These are phyloP conservation scores for Procambarus virginalis DNA, from an alignment of 1,140 invertebrate genomes.

Conservation along the genomic window DNA sequence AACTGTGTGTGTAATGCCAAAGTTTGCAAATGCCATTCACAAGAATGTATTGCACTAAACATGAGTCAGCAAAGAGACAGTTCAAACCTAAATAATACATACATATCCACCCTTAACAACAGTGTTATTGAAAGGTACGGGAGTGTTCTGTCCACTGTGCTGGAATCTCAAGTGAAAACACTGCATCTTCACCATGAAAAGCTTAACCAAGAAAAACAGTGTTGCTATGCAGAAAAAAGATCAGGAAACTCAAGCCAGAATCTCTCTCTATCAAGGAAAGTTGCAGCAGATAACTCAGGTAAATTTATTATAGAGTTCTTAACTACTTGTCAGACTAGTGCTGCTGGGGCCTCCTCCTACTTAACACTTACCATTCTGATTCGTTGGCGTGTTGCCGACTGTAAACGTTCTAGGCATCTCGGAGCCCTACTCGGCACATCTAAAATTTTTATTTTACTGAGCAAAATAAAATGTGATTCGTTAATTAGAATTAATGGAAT, in stretches of 20 bases:
- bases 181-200: slow-evolving; percentile 50
- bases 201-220: slow-evolving; percentile 32
- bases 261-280: slow-evolving; percentile 37
- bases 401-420: too few relatives aligned
- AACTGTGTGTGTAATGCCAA: neutral
- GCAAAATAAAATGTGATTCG: too few relatives aligned
- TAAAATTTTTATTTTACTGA: too few relatives aligned
- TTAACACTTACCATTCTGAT: too few relatives aligned
- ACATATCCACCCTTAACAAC: slow-evolving; percentile 2
- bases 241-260: slow-evolving; percentile 27
- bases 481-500: too few relatives aligned
- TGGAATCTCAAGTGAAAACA: slow-evolving; percentile 16
- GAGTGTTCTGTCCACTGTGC: slow-evolving; percentile 28
- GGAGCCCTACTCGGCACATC: too few relatives aligned
- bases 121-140: slow-evolving; percentile 34
- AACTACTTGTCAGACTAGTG: too few relatives aligned
- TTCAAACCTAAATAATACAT: neutral
- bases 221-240: slow-evolving; percentile 47
- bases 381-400: too few relatives aligned
- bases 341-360: too few relatives aligned
- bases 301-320: neutral
- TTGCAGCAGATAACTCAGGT: slow-evolving; percentile 46
- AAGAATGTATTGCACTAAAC: neutral
- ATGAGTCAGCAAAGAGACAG: neutral
- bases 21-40: neutral